Evolutionary conservation across 2,888 invertebrate species (phyloP).

Genomic region (Carterocephalus palaemon): DNA sequence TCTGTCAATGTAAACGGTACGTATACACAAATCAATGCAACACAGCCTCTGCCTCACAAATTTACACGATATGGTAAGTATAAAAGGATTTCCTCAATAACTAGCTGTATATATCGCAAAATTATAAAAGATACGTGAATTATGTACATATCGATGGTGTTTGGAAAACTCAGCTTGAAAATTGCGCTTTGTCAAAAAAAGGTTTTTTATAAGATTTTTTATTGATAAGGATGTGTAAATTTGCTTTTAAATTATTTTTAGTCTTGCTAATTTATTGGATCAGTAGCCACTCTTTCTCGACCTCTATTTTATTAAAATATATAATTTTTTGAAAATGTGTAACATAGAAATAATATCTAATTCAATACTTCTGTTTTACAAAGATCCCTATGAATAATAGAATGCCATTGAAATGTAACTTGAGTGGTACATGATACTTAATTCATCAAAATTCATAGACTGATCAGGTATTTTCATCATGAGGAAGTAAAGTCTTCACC

Average conservation of each 20-base stretch:
- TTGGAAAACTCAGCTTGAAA: constrained; percentile 40
- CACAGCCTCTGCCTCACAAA: constrained; percentile 10
- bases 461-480: no score
- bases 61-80: constrained; percentile 31
- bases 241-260: constrained; percentile 13
- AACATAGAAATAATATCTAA: no score
- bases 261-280: not conserved
- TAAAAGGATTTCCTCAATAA: not conserved
- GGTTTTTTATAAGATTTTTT: constrained; percentile 2
- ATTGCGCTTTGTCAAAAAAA: constrained; percentile 36
- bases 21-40: constrained; percentile 24
- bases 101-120: constrained; percentile 64
- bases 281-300: no score
- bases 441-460: no score
- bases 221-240: constrained; percentile 8
- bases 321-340: no score
- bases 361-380: no score
- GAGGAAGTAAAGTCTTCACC: no score
- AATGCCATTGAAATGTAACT: no score
- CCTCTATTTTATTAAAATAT: no score
- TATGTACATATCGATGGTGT: constrained; percentile 44
- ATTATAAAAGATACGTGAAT: constrained; percentile 37
- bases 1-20: constrained; percentile 12
- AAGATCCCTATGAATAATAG: no score
- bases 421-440: no score